Percentiles rank a stretch among this genome's conserved stretches.
Conservation (phyloP, 2,888 invertebrate genomes). For the Frankliniella fusca region DNA sequence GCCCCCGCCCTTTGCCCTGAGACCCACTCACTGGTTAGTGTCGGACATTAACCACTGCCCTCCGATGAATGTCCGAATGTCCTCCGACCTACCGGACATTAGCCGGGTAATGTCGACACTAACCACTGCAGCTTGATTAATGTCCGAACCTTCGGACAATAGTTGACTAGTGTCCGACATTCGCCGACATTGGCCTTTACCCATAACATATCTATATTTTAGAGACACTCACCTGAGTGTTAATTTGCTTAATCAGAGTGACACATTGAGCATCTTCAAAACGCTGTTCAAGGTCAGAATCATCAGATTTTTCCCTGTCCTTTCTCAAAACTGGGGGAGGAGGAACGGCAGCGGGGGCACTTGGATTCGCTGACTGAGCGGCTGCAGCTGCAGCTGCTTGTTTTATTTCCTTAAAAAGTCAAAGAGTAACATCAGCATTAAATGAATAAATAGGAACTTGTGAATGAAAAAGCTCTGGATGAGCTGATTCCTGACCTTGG, state of each 20-base stretch:
- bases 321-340: slow-evolving; percentile 45
- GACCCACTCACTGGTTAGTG: too few species aligned
- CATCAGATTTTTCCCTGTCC: slow-evolving; percentile 64
- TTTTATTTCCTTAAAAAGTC: neutral
- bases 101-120: too few species aligned
- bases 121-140: too few species aligned
- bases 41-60: too few species aligned
- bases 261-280: slow-evolving; percentile 65
- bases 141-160: too few species aligned
- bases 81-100: too few species aligned
- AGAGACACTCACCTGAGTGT: slow-evolving; percentile 49
- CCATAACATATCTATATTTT: too few species aligned
- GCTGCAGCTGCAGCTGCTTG: slow-evolving; percentile 29
- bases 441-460: neutral
- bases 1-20: too few species aligned
- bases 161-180: too few species aligned
- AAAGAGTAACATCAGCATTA: neutral
- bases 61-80: too few species aligned
- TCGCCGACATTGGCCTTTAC: too few species aligned
- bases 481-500: slow-evolving; percentile 39
- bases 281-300: slow-evolving; percentile 60
- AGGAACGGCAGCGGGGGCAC: neutral
- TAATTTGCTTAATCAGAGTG: slow-evolving; percentile 65
- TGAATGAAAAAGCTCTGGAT: neutral
- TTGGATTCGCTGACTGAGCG: neutral